Conservation (phyloP, 1,140 invertebrate species). For the Calycopis cecrops region DNA sequence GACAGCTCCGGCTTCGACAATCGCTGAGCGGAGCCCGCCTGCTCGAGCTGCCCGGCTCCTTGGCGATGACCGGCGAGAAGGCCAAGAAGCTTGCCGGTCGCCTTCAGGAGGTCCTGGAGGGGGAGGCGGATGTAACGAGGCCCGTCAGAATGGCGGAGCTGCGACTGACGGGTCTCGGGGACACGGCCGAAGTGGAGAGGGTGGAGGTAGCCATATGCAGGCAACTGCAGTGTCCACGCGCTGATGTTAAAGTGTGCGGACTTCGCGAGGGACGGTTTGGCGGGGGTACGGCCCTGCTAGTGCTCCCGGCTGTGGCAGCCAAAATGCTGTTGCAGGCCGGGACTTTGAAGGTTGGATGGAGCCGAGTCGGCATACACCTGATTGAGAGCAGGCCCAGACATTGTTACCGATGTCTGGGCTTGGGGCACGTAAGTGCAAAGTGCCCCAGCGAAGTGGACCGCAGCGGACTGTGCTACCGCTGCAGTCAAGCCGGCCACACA, state of each 20-base stretch:
- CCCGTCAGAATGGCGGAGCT: neutral
- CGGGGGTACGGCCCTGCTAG: too few relatives aligned
- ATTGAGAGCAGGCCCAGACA: too few relatives aligned
- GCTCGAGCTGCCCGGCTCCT: neutral
- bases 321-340: neutral
- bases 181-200: neutral
- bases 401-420: neutral
- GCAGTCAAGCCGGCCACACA: neutral
- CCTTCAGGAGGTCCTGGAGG: neutral
- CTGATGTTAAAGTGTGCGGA: too few relatives aligned
- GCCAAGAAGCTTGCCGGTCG: neutral
- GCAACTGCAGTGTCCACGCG: too few relatives aligned
- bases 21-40: neutral
- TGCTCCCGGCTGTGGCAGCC: neutral
- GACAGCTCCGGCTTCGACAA: neutral
- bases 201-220: too few relatives aligned
- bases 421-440: neutral
- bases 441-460: neutral
- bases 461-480: neutral
- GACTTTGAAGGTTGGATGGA: neutral
- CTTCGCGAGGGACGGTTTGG: too few relatives aligned
- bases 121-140: neutral
- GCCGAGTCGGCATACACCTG: too few relatives aligned
- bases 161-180: neutral
- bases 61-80: neutral